Conservation (phyloP, 2,797 vertebrate species). For the Pseudocheirus occidentalis region DNA sequence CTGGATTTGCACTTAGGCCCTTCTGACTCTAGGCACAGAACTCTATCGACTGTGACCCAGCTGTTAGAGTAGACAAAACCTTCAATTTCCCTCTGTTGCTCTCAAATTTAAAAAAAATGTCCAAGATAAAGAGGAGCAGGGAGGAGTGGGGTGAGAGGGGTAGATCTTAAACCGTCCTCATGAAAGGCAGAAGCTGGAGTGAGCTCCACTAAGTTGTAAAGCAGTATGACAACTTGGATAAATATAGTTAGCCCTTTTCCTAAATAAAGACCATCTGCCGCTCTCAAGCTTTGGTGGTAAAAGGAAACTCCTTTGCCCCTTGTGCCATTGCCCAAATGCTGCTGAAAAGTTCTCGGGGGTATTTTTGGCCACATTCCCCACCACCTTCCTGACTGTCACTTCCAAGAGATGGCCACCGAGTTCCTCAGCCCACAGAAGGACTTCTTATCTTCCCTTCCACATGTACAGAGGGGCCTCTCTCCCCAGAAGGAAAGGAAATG, state of each 20-base stretch:
- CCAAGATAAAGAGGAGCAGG: not conserved
- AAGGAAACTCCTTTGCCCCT: constrained; percentile 21
- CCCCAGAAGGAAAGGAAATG: constrained; percentile 62
- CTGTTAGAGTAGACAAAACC: not conserved
- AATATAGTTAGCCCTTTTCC: not conserved
- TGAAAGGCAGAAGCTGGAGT: not conserved
- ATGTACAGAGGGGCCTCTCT: constrained; percentile 37
- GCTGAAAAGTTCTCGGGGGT: constrained; percentile 51
- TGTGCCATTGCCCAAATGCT: constrained; percentile 36
- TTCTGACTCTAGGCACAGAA: not conserved
- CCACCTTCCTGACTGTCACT: constrained; percentile 5
- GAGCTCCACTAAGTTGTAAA: not conserved
- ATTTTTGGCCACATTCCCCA: constrained; percentile 46
- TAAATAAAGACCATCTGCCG: not conserved
- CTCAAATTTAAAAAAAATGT: not conserved
- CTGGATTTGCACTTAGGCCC: too few species aligned
- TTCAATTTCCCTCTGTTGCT: not conserved
- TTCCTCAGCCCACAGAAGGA: constrained; percentile 30
- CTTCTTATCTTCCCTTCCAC: constrained; percentile 64
- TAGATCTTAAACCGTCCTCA: not conserved
- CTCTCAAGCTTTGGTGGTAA: constrained; percentile 20
- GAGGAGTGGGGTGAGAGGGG: not conserved
- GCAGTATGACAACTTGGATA: not conserved
- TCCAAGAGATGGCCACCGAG: constrained; percentile 54
- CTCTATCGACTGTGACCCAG: not conserved